phyloP scores from a whole-genome alignment of 2,113 vertebrate genomes.

The Recurvirostra avosetta region DNA sequence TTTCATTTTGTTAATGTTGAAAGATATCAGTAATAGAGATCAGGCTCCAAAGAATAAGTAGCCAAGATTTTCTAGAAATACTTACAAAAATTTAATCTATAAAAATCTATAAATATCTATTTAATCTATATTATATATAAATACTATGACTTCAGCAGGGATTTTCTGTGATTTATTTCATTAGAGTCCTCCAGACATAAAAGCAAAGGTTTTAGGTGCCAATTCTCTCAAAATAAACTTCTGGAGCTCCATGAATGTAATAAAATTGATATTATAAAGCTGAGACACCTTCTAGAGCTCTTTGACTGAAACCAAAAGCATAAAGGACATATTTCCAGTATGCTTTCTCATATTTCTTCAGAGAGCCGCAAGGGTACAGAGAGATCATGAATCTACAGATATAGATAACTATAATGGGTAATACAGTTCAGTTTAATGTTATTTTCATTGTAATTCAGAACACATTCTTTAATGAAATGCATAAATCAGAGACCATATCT shows the following conservation, averaged over 20 bases:
- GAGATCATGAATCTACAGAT: too few relatives aligned
- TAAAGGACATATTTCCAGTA: neutral
- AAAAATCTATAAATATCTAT: too few relatives aligned
- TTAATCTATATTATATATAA: too few relatives aligned
- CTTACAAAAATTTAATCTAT: neutral
- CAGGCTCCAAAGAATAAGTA: neutral
- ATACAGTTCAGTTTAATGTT: neutral
- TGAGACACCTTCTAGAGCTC: neutral
- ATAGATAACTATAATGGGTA: fast-evolving
- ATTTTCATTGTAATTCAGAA: neutral
- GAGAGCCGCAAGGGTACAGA: fast-evolving
- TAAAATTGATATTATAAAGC: neutral
- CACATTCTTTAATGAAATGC: neutral
- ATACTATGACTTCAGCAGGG: neutral
- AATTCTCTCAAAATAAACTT: neutral
- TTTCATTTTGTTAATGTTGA: neutral
- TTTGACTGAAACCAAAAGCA: neutral
- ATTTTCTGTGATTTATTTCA: neutral
- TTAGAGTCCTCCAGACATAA: neutral
- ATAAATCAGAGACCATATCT: neutral
- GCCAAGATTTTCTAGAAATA: neutral
- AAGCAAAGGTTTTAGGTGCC: neutral
- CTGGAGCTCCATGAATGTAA: neutral
- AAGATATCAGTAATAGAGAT: neutral
- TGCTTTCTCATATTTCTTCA: neutral